phyloP scores from a whole-genome alignment of 2,113 vertebrate species.

The Brevimyrus niger region DNA sequence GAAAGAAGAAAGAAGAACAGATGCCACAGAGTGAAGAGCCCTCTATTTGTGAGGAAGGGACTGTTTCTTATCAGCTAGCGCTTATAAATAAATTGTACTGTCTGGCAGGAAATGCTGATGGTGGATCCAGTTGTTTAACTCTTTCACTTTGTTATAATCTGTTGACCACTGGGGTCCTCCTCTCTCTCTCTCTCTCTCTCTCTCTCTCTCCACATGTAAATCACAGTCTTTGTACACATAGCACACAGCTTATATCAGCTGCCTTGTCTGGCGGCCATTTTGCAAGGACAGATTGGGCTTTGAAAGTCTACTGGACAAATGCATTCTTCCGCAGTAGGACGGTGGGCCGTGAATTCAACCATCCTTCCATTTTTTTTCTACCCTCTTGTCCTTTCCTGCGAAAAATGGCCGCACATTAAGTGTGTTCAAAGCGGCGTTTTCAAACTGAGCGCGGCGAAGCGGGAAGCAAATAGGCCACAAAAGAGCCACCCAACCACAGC shows the following conservation, averaged over 20 bases:
- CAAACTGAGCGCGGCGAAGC: neutral
- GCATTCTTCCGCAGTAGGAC: neutral
- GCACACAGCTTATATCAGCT: constrained; percentile 22
- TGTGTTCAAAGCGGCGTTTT: neutral
- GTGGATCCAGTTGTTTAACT: constrained; percentile 15
- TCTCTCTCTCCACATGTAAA: neutral
- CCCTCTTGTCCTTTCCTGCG: neutral
- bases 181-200: neutral
- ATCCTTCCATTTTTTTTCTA: neutral
- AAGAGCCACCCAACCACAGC: neutral
- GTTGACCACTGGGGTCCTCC: neutral
- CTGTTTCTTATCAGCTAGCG: constrained; percentile 11
- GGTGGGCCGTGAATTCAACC: neutral
- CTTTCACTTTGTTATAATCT: constrained; percentile 5
- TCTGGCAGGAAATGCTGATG: constrained; percentile 19
- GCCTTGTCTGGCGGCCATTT: constrained; percentile 29
- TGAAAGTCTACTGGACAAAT: neutral
- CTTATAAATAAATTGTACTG: constrained; percentile 14
- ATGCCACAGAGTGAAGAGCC: neutral
- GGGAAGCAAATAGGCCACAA: neutral
- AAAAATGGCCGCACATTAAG: neutral
- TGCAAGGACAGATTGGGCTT: constrained; percentile 33
- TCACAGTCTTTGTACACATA: constrained; percentile 25
- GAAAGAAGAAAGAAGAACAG: neutral
- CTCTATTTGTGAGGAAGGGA: neutral